phyloP scores from a whole-genome alignment of 2,113 vertebrate genomes.

The Ageneiosus marmoratus region DNA sequence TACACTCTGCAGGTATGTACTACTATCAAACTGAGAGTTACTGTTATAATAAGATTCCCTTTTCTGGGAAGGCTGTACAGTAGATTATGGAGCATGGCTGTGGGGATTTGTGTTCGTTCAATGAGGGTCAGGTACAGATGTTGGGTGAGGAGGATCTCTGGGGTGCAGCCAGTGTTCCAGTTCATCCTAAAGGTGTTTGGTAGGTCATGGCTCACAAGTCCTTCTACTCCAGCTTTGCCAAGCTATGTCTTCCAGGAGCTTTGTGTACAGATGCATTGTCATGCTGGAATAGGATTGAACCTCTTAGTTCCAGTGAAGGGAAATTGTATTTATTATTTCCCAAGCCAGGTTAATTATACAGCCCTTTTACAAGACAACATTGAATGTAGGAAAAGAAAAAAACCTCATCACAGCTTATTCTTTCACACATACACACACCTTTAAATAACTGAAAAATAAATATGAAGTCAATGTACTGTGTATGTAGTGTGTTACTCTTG shows the following conservation, averaged over 20 bases:
- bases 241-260: no score
- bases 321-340: no score
- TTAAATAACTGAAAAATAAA: not conserved
- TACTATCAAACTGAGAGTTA: not conserved
- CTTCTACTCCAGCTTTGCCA: no score
- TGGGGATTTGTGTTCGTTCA: not conserved
- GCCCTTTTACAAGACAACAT: not conserved
- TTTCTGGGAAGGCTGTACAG: no score
- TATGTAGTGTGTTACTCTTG: not conserved
- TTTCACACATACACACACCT: not conserved
- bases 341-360: not conserved
- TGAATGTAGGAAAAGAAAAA: not conserved
- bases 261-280: no score
- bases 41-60: not conserved
- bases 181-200: no score
- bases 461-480: not conserved
- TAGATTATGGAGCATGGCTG: no score
- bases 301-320: no score
- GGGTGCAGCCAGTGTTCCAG: no score
- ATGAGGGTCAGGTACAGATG: not conserved
- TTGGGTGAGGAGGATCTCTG: no score
- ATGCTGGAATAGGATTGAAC: no score
- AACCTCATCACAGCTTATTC: not conserved
- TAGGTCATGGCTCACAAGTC: no score
- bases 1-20: constrained; percentile 88